Base-by-base conservation (phyloP, 2,797 vertebrate genomes). In the Rhynchonycteris naso region DNA sequence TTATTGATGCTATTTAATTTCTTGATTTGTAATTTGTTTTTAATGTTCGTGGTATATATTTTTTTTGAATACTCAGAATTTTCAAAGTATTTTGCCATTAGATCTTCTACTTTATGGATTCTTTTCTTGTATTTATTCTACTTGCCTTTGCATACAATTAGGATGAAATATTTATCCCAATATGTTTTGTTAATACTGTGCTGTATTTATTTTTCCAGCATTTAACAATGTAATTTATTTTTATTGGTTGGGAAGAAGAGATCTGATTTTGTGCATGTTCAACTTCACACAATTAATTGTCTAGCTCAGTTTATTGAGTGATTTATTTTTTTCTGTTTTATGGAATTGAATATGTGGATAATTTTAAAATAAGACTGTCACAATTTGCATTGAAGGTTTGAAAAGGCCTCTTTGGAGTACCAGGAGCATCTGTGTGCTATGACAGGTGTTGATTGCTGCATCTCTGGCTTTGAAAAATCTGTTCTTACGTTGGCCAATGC, bases 351-450 rank as follows among this genome's bases (percentile, higher is more conserved):
- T 92, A 5, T 9, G 15, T 65, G 35, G 26, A 63, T 81, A 76
- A 84, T 66, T 83, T 90, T 84, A 65, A 87, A 91, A 80, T 95
- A 87, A 95, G 79, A 71, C 22, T 89, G 11, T 35, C 91, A 94
- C 26, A 24, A 76, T 95, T 97, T 97, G 58, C 22, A 12, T 98
- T 97, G 68, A 84, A 99, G 99, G 98, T 99, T 99, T 98, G 99
- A 99, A 98, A 99, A 99, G 97, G 99, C 99, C 12, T 98, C 99
- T 28, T 97, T 98, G 18, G 99, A 99, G 69, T 99, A 99, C 97
- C 99, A 99, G 96, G 99, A 99, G 95, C 99, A 99, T 95, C 98
- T 99, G 14, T 99, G 99, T 97, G 98, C 99, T 19, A 99, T 99
- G 94, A 99, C 99, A 1, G 99, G 99, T 7, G 98, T 99, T 66